Conservation (phyloP, 2,888 invertebrate genomes). For the Epinotia nisella region DNA sequence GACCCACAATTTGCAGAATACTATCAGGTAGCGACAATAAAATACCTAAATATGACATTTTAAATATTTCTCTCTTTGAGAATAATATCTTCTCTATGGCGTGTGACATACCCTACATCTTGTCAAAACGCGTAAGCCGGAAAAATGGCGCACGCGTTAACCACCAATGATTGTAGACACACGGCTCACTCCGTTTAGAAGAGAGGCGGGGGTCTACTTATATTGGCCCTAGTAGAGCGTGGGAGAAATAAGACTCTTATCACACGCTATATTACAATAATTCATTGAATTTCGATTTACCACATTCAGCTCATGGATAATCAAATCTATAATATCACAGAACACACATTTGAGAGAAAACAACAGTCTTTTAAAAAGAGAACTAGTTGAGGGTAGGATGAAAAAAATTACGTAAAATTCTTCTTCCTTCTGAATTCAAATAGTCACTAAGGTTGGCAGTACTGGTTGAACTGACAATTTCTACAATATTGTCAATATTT, state of each 20-base stretch:
- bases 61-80: background rate
- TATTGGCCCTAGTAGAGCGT: too few relatives aligned
- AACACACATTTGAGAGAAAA: constrained; percentile 57
- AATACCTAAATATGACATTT: background rate
- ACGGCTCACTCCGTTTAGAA: too few relatives aligned
- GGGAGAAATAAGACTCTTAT: background rate
- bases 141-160: too few relatives aligned
- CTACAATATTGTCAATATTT: background rate
- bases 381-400: constrained; percentile 35
- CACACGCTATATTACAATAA: background rate
- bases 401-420: background rate
- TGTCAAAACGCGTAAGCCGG: too few relatives aligned
- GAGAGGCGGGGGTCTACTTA: too few relatives aligned
- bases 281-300: constrained; percentile 28
- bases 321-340: constrained; percentile 61
- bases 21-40: background rate
- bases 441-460: constrained; percentile 17
- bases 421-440: background rate
- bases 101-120: too few relatives aligned
- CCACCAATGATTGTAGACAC: too few relatives aligned
- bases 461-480: background rate
- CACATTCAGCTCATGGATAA: constrained; percentile 11
- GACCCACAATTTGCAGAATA: background rate
- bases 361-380: constrained; percentile 58
- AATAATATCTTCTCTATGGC: too few relatives aligned